These are phyloP conservation scores for Eupithecia abbreviata DNA, from an alignment of 2,888 invertebrate species.

Conservation along the genomic window DNA sequence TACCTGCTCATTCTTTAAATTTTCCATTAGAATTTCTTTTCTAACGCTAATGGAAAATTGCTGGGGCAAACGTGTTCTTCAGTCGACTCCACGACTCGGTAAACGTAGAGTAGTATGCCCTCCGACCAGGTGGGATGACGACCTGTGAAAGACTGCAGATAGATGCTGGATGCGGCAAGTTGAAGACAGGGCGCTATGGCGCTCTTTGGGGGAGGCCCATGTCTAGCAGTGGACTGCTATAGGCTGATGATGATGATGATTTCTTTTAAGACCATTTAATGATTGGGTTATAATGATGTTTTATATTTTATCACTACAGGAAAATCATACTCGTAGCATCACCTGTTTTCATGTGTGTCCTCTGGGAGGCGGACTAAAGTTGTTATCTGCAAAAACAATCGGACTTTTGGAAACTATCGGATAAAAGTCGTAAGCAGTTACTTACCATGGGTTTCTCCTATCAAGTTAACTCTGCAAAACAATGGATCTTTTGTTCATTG, in stretches of 20 bases:
- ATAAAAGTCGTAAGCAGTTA: background rate
- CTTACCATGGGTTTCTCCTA: background rate
- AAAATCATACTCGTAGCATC: background rate
- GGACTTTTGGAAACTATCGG: background rate
- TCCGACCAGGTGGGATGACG: too few species aligned
- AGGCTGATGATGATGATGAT: too few species aligned
- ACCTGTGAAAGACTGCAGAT: too few species aligned
- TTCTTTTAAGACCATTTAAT: background rate
- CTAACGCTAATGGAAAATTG: too few species aligned
- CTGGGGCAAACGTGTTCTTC: too few species aligned
- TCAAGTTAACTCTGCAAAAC: background rate
- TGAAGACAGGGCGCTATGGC: too few species aligned
- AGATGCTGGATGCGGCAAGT: too few species aligned
- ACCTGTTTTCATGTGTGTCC: background rate
- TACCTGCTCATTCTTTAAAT: background rate
- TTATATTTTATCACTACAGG: background rate
- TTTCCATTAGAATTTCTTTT: too few species aligned
- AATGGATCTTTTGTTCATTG: constrained; percentile 20
- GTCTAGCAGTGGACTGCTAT: too few species aligned
- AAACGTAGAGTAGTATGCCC: too few species aligned
- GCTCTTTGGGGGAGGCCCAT: too few species aligned
- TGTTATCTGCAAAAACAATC: background rate
- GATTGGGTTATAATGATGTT: background rate
- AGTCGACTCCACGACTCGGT: too few species aligned
- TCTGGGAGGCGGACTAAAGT: background rate